Evolutionary conservation across 2,888 invertebrate genomes (phyloP).

Genomic region (Andricus quercusramuli): DNA sequence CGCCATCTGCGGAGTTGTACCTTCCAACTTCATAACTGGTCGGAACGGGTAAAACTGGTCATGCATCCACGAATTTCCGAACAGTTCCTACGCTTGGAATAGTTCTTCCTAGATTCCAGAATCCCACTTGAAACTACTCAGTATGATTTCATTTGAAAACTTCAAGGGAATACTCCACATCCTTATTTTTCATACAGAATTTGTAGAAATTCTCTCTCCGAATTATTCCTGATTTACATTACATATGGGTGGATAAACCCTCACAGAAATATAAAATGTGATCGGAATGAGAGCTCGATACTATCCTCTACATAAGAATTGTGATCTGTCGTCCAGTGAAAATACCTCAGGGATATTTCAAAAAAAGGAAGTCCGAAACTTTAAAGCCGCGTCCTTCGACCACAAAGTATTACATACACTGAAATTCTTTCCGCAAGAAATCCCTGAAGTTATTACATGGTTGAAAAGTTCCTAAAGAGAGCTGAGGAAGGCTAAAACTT

Average conservation of each 20-base stretch:
- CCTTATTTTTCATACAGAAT: not conserved
- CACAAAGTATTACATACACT: slow-evolving; percentile 59
- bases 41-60: slow-evolving; percentile 64
- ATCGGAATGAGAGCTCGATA: slow-evolving; percentile 30
- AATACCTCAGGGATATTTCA: slow-evolving; percentile 35
- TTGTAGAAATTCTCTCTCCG: not conserved
- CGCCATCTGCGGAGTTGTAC: slow-evolving; percentile 71
- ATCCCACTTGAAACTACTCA: slow-evolving; percentile 26
- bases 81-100: slow-evolving; percentile 55
- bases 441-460: slow-evolving; percentile 60
- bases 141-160: slow-evolving; percentile 20
- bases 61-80: slow-evolving; percentile 66
- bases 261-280: slow-evolving; percentile 22
- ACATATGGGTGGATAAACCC: not conserved
- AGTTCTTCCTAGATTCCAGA: slow-evolving; percentile 48
- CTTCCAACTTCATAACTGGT: slow-evolving; percentile 73
- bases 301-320: slow-evolving; percentile 19
- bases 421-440: slow-evolving; percentile 54
- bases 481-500: slow-evolving; percentile 17
- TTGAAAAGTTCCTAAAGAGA: slow-evolving; percentile 49
- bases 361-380: slow-evolving; percentile 28
- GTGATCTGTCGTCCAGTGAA: not conserved
- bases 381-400: slow-evolving; percentile 37
- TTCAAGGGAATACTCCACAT: not conserved
- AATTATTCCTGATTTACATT: not conserved